Base-by-base conservation (phyloP, 1,140 invertebrate species). In the Drosophila ercepeae region DNA sequence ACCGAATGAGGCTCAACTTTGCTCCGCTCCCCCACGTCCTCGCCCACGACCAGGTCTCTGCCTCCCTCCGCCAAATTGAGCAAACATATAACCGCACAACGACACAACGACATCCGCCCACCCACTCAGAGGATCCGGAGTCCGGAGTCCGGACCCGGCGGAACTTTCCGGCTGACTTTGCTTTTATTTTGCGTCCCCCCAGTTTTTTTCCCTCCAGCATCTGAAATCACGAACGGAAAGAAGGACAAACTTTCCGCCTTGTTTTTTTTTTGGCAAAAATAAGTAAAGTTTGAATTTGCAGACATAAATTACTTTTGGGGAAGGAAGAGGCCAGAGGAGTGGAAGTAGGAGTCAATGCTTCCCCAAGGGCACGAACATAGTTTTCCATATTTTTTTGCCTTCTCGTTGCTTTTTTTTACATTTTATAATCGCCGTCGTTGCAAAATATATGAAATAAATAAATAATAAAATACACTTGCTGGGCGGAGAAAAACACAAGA, bases 231-330 rank as follows among this genome's bases (percentile, higher is more conserved):
- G 41, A 65, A 49, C 60, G 44, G 73, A 52, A 44, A 59, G 45
- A 48, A 48, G 53, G 69, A 70, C 63, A 61, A 70, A 57, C 64
- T 61, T 64, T 48, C 32, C 29, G 16, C 23, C 29, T 55, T 36
- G 18, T 60, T 55, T 49, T 70, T 45, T 53, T 58, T 53, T 36
- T 54, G 41, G 52, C 53, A 29, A 65, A 86, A 74, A 86, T 82
- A 88, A 82, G 77, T 63, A 88, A 88, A 88, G 82, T 88, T 88
- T 88, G 82, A 88, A 88, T 82, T 88, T 74, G 77, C 74, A 68
- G 45, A 77, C 65, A 82, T 61, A 78, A 88, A 88, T 82, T 75
- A 82, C 79, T 69, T 65, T 5, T 27, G 57, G 14, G 9, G n/a
- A n/a, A n/a, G 11, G 32, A 7, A 36, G 13, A 18, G 34, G n/a